Percentiles rank a stretch among this genome's conserved stretches.
These are phyloP conservation scores for Steatocranus sp. DNA, from an alignment of 2,797 vertebrate species.

Conservation along the genomic window DNA sequence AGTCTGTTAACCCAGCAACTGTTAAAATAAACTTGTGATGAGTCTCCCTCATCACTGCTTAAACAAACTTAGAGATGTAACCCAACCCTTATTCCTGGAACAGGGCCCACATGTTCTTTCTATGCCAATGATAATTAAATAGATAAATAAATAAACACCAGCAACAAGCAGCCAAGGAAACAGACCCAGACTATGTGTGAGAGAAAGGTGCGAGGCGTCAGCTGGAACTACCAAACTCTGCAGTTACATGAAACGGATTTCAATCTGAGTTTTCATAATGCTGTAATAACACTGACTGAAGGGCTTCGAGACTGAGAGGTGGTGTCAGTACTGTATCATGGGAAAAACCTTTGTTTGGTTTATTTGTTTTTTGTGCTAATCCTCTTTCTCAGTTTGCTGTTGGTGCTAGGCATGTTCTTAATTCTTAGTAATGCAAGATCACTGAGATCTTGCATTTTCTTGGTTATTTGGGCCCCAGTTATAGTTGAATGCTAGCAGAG, in stretches of 20 bases:
- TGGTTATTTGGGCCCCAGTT: background rate
- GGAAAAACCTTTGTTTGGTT: background rate
- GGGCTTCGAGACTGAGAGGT: fast-evolving
- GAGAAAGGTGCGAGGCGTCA: fast-evolving
- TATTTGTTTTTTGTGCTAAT: background rate
- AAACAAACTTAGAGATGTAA: background rate
- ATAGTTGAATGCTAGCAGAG: background rate
- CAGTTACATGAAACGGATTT: background rate
- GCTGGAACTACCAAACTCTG: background rate
- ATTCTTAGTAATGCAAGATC: background rate
- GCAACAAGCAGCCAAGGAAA: background rate
- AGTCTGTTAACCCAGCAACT: fast-evolving
- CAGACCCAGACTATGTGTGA: fast-evolving
- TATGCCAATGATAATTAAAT: background rate
- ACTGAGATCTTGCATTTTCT: fast-evolving
- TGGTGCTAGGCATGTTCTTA: fast-evolving
- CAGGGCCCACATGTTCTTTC: background rate
- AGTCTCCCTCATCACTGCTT: fast-evolving
- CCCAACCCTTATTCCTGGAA: fast-evolving
- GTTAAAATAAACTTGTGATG: background rate
- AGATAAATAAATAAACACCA: background rate
- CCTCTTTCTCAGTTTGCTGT: background rate
- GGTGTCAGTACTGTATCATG: background rate
- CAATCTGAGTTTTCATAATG: fast-evolving
- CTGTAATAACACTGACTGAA: background rate